Evolutionary conservation across 2,888 invertebrate species (phyloP), one percentile per base, ranked within the genome.

Genomic region (Hermaeophaga mercurialis): DNA sequence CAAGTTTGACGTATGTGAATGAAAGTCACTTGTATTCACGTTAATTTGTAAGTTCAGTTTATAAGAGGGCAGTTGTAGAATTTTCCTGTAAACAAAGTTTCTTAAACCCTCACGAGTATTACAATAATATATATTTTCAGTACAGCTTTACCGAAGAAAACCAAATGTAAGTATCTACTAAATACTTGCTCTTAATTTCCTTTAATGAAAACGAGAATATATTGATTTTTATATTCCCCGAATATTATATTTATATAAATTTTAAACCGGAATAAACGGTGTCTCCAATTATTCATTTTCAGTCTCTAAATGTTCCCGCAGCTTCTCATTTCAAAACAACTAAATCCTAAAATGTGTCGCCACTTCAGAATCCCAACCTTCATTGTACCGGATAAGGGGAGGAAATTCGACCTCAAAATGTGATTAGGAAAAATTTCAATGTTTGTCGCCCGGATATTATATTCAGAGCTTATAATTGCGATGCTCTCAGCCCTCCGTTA

Each of bases 401-500:
- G 73, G 70, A 73, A 73, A 70, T 72, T 70, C 61, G 62, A 64
- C 66, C 66, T 67, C 66, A 59, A 70, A 72, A 73, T 68, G 56
- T 66, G 66, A 73, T 76, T 74, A 74, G 68, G 70, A 73, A 74
- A 73, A 75, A 75, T 70, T 72, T 71, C 68, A 72, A 68, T 74
- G 75, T 76, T 76, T 76, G 75, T 72, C 75, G 71, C 71, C n/a
- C 73, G 75, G 75, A 76, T 75, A 75, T 75, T 75, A 69, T 71
- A 67, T 69, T 66, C 64, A 71, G 73, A 73, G 67, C 70, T 67
- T 69, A 72, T 74, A 69, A 72, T 64, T 66, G 65, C 61, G 62
- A 63, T n/a, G 46, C 12, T 12, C 31, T 43, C 14, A 43, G n/a
- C 34, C 36, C 26, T 33, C 31, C 54, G 14, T 9, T 31, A 24